phyloP scores from a whole-genome alignment of 2,888 invertebrate genomes.

The Thelaira solivaga region DNA sequence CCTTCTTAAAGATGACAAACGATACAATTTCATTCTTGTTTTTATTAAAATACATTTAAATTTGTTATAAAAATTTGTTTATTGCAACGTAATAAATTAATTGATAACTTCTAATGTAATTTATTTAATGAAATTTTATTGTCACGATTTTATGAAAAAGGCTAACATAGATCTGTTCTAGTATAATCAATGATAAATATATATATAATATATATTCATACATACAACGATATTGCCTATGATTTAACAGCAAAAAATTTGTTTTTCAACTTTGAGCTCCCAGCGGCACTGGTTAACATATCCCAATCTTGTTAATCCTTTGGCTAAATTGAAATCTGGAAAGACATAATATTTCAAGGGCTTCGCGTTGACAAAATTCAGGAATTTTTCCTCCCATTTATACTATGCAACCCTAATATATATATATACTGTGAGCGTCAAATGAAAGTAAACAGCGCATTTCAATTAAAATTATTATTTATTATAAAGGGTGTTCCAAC shows the following conservation, averaged over 20 bases:
- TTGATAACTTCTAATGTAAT: no score
- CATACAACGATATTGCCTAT: neutral
- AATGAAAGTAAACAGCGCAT: no score
- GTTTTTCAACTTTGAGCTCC: neutral
- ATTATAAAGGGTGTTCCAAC: no score
- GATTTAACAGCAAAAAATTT: neutral
- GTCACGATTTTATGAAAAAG: no score
- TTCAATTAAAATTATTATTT: no score
- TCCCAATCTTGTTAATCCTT: neutral
- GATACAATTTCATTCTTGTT: neutral
- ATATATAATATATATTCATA: no score
- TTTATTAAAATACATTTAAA: neutral
- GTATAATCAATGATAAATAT: no score
- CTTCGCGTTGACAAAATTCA: neutral
- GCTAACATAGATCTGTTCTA: no score
- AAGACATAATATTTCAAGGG: neutral
- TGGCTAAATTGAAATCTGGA: neutral
- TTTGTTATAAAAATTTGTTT: neutral
- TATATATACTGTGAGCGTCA: no score
- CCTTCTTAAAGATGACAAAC: neutral
- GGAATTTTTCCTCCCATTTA: neutral
- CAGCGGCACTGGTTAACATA: neutral
- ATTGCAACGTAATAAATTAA: slow-evolving; percentile 1
- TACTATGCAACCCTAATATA: no score
- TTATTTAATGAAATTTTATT: no score